A percentile compares a stretch with the other conserved stretches of the same genome.
phyloP scores from a whole-genome alignment of 2,113 vertebrate genomes.

The Brienomyrus brachyistius region DNA sequence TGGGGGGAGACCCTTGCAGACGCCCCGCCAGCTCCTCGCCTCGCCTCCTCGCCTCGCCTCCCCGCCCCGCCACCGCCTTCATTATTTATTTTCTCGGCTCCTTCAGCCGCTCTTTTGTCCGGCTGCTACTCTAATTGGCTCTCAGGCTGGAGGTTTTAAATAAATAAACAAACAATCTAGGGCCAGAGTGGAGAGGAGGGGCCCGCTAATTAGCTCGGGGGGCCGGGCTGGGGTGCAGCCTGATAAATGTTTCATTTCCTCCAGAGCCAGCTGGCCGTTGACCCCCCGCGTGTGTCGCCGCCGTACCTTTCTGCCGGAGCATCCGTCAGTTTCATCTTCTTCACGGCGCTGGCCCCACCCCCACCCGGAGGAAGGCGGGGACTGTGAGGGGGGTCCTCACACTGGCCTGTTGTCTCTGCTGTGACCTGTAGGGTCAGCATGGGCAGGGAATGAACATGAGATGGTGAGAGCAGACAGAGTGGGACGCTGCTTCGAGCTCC shows the following conservation, averaged over 20 bases:
- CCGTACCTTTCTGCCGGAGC: constrained; percentile 54
- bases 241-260: constrained; percentile 66
- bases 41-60: not conserved
- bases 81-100: constrained; percentile 4
- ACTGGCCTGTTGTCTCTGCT: constrained; percentile 46
- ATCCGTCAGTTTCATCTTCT: constrained; percentile 62
- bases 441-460: not conserved
- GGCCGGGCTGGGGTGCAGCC: not conserved
- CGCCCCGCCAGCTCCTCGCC: not conserved
- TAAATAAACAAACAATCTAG: constrained; percentile 20
- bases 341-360: constrained; percentile 62
- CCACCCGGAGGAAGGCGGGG: constrained; percentile 52
- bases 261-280: constrained; percentile 42
- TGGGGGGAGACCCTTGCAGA: not conserved
- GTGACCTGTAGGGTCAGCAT: constrained; percentile 50
- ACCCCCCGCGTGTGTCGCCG: constrained; percentile 55
- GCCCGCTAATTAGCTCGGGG: not conserved
- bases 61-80: not conserved
- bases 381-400: constrained; percentile 41
- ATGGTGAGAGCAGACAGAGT: not conserved
- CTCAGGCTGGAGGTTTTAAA: constrained; percentile 10
- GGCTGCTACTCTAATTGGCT: constrained; percentile 19
- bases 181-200: not conserved
- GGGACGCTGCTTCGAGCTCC: not conserved
- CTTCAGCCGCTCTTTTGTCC: constrained; percentile 4